phyloP scores from a whole-genome alignment of 2,888 invertebrate species.

The Diarsia dahlii region DNA sequence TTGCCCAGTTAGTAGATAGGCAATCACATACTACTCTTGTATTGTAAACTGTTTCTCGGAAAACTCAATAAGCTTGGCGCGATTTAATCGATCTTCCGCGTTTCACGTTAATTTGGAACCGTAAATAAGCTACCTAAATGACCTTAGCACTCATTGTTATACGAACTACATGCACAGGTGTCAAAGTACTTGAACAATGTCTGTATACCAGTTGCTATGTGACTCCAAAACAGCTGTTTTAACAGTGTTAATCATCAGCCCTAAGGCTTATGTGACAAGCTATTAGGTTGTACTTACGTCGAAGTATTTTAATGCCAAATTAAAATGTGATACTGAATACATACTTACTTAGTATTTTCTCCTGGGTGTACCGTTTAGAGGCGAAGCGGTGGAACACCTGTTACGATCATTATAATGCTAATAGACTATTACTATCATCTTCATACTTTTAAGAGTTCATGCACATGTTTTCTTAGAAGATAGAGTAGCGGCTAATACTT shows the following conservation, averaged over 20 bases:
- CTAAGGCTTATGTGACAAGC: background rate
- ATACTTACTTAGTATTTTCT: background rate
- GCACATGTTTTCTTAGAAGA: background rate
- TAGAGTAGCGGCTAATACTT: background rate
- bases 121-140: constrained; percentile 28
- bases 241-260: background rate
- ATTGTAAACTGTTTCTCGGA: constrained; percentile 12
- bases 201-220: constrained; percentile 9
- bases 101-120: constrained; percentile 46
- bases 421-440: background rate
- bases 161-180: constrained; percentile 4
- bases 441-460: background rate
- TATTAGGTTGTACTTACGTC: background rate
- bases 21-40: background rate
- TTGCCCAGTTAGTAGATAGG: background rate
- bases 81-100: constrained; percentile 41
- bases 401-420: background rate
- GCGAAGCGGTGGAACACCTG: background rate
- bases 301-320: background rate
- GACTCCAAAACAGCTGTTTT: constrained; percentile 15
- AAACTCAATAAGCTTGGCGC: constrained; percentile 27
- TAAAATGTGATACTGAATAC: background rate
- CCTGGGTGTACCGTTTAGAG: background rate
- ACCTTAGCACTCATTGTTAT: constrained; percentile 26
- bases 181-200: background rate